Evolutionary conservation across 2,113 vertebrate genomes (phyloP).

Genomic region (Eulacestoma nigropectus): DNA sequence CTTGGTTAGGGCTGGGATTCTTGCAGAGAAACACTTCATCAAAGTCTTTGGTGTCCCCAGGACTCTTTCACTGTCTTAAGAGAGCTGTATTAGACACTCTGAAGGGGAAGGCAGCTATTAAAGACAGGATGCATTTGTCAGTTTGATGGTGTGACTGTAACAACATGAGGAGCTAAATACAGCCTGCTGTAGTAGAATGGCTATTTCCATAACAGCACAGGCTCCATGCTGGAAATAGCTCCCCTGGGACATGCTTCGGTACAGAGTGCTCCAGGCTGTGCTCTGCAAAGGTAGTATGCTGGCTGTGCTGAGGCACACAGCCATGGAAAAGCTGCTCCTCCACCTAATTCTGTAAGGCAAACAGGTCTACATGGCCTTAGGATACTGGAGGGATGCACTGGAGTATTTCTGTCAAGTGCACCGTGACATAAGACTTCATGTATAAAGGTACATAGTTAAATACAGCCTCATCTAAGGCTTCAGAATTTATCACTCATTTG

Average conservation of each 20-base stretch:
- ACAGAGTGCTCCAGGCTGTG: neutral
- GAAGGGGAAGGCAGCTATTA: neutral
- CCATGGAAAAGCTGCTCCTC: neutral
- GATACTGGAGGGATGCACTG: neutral
- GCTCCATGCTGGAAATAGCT: neutral
- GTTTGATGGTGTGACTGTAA: neutral
- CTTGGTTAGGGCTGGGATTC: neutral
- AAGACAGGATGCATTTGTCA: neutral
- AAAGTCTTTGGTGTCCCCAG: neutral
- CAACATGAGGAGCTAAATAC: neutral
- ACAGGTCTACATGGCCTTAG: neutral
- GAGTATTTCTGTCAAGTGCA: neutral
- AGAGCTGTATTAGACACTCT: neutral
- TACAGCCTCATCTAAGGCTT: neutral
- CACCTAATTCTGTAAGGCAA: neutral
- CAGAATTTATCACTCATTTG: neutral
- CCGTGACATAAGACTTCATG: rapidly evolving
- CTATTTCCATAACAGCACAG: neutral
- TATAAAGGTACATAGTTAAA: neutral
- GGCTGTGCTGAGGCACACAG: neutral
- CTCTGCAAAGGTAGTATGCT: neutral
- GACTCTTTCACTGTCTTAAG: neutral
- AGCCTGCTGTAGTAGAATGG: neutral
- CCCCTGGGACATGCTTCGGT: neutral
- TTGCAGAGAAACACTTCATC: neutral